Base-by-base conservation (phyloP, 2,797 vertebrate genomes). In the Dallia pectoralis region DNA sequence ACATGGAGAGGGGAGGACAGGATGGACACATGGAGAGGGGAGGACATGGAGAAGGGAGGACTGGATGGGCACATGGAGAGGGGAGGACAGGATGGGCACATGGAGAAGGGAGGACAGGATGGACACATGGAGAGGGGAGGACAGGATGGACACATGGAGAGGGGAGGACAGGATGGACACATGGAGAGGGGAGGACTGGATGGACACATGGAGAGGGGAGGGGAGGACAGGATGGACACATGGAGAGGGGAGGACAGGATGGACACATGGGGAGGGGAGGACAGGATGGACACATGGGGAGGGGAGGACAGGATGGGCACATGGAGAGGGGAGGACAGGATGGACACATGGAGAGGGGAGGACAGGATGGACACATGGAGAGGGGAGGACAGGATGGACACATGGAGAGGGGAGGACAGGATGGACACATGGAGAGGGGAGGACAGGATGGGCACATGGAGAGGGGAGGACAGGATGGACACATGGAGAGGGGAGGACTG, bases 151-250 rank as follows among this genome's bases (percentile, higher is more conserved):
- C n/a, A 44, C 40, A 44, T 59, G 6, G 86, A 90, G n/a, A 85
- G 89, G 36, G 29, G 29, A 0, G 51, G 22, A 9, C 53, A 22
- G n/a, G 53, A 25, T 3, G 40, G 40, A 44, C 40, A 44, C 40
- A 44, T 59, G 6, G 86, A 90, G n/a, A 85, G 89, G 36, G 29
- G 29, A 0, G 51, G 22, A 9, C 53, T 9, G n/a, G 53, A 25
- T 11, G 40, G 40, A 44, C 40, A 44, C 40, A 44, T 59, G n/a
- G n/a, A n/a, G n/a, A n/a, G 5, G 86, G 90, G n/a, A 85, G 89
- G 36, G 29, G 29, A 0, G 51, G 22, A 9, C 53, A 22, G n/a
- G 53, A 25, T 11, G 40, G 40, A 44, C 3, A 44, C 40, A 44
- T 59, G 5, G 86, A 90, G n/a, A 85, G 89, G 36, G 29, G 29